Conservation (phyloP, 1,140 invertebrate species). For the Yoshiicerus persimilis region DNA sequence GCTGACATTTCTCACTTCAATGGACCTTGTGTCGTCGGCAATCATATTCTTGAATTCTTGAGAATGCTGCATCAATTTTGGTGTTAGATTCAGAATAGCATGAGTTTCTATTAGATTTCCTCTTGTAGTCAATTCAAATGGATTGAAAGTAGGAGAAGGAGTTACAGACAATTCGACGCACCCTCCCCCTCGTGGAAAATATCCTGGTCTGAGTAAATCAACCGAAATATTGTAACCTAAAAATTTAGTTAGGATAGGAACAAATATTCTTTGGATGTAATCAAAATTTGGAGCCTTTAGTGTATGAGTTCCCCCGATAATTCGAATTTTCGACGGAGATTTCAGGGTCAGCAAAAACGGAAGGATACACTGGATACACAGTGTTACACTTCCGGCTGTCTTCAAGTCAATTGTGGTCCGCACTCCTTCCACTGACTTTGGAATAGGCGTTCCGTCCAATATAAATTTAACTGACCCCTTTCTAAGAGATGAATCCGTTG, state of each 20-base stretch:
- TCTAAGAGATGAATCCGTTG: not conserved
- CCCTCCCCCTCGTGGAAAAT: slow-evolving; percentile 46
- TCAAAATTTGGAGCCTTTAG: slow-evolving; percentile 45
- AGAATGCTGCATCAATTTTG: slow-evolving; percentile 2
- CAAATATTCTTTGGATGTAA: slow-evolving; percentile 39
- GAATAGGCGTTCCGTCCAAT: slow-evolving; percentile 24
- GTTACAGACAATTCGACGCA: slow-evolving; percentile 33
- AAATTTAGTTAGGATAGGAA: slow-evolving; percentile 30
- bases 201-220: slow-evolving; percentile 26
- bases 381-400: slow-evolving; percentile 43
- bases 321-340: slow-evolving; percentile 28
- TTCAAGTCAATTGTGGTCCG: slow-evolving; percentile 42
- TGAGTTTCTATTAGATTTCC: slow-evolving; percentile 25
- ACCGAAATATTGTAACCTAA: slow-evolving; percentile 34
- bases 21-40: not conserved
- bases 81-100: slow-evolving; percentile 42
- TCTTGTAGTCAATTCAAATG: slow-evolving; percentile 11
- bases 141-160: slow-evolving; percentile 9
- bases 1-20: slow-evolving; percentile 34
- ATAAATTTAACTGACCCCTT: slow-evolving; percentile 34
- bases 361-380: slow-evolving; percentile 45
- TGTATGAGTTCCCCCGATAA: slow-evolving; percentile 46
- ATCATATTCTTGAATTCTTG: slow-evolving; percentile 24
- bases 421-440: not conserved
- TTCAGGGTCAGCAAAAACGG: slow-evolving; percentile 39